Base-by-base conservation (phyloP, 2,113 vertebrate species). In the Sapajus apella region DNA sequence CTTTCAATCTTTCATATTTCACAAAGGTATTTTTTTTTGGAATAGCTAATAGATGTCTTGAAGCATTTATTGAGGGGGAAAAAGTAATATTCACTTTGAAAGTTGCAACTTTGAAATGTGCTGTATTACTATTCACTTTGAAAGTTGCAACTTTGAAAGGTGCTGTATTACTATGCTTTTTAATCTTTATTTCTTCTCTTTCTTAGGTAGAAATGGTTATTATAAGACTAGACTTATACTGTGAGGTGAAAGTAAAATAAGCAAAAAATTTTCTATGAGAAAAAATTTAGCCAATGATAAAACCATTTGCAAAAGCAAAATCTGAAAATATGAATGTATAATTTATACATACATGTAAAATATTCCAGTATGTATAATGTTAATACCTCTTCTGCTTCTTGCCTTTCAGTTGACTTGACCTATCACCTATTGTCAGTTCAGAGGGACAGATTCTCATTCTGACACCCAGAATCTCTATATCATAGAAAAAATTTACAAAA, bases 41-140 rank as follows among this genome's bases (percentile, higher is more conserved):
- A 97, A 87, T 88, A 96, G 84, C 97, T 98, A 96, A 91, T 87
- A 90, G 84, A 52, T 79, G 55, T 76, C 85, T 2, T 97, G 77
- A 96, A 97, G 96, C 90, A 94, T 88, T 87, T 61, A 84, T 12
- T 96, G 75, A 88, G 91, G 82, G 35, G 76, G 70, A 94, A n/a
- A 55, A 79, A 86, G 66, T 47, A 95, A 80, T 66, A 83, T 66
- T 97, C 64, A 21, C 94, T 96, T 97, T 85, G 87, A 55, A 93
- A 87, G 92, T 86, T 85, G 12, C 61, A 73, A 18, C 84, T 97
- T 94, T 87, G 64, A 47, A 97, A 40, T 86, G 85, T 73, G 3
- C 76, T 95, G 97, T 52, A 96, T 55, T 77, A 45, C 76, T 76
- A 68, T 50, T 97, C 64, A 21, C 94, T 96, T 97, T 85, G 84